Base-by-base conservation (phyloP, 64 coral and sea anemone genomes). In the Montipora capricornis region DNA sequence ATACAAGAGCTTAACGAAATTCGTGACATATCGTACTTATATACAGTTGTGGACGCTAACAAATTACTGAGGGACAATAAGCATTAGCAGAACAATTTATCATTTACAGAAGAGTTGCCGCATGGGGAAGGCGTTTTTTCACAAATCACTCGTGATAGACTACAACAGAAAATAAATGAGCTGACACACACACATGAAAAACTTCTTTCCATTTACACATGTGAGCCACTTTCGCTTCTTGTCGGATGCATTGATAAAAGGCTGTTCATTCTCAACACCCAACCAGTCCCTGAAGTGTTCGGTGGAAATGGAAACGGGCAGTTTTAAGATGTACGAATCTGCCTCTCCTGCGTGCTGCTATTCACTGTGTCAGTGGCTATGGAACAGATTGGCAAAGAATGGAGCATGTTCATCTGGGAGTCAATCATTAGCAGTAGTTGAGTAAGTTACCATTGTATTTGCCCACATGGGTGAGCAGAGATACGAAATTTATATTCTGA, bases 201-300 rank as follows among this genome's bases (percentile, higher is more conserved):
- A 2, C 37, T 78, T 78, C 48, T 78, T 46, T 44, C 1, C 48
- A 49, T 49, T 46, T 78, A 46, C 76, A 78, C 29, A 44, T 78
- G 76, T 49, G 29, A 78, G 29, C 29, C 29, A 44, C 12, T 78
- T 78, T 46, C 48, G 22, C 76, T 11, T 78, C 7, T 78, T 49
- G 76, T 78, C 76, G 76, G 76, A 78, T 78, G 76, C 76, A 44
- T 78, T 44, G 76, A 49, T 78, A 49, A 26, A 78, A 78, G 48
- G 76, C 76, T 49, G 29, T 78, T 78, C 7, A 26, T 78, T 49
- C 29, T 78, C 48, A 22, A 78, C 76, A 78, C 76, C 29, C 76
- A 78, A 1, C 29, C 76, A 44, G 76, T 78, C 29, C 76, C 76
- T 78, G 76, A 44, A 44, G 48, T 46, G 11, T 49, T 78, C 22